A percentile compares a stretch with the other conserved stretches of the same genome.
Conservation (phyloP, 2,113 vertebrate species). For the Montifringilla adamsi region DNA sequence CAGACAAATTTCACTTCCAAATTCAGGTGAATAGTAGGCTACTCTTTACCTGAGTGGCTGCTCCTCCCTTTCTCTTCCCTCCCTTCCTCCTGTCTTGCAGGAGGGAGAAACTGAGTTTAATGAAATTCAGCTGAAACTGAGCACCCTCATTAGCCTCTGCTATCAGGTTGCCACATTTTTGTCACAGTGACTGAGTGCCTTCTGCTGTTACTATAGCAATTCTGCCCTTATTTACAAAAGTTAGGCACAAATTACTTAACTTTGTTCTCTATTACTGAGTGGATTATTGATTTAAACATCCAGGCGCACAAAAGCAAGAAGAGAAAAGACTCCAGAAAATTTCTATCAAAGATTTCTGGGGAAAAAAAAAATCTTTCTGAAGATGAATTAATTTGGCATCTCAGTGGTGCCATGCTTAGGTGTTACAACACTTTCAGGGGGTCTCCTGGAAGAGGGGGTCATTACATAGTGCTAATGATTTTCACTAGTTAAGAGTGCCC, state of each 20-base stretch:
- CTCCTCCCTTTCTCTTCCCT: neutral
- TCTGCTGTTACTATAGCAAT: constrained; percentile 22
- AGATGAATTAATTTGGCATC: neutral
- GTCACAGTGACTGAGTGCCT: neutral
- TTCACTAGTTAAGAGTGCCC: neutral
- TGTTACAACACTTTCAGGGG: neutral
- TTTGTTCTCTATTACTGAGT: neutral
- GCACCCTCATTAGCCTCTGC: neutral
- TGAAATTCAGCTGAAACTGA: neutral
- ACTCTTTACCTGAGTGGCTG: neutral
- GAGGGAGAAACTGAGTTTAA: neutral
- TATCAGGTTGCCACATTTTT: neutral
- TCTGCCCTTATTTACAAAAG: neutral
- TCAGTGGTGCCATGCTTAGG: accelerated
- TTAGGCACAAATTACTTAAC: neutral
- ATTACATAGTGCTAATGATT: neutral
- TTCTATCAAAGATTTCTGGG: neutral
- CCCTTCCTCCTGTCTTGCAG: neutral
- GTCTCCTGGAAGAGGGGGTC: accelerated
- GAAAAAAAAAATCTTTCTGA: neutral
- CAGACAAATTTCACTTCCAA: neutral
- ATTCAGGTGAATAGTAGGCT: neutral
- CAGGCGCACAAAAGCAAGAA: neutral
- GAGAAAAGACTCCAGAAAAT: neutral
- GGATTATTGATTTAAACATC: neutral